Percentiles rank a stretch among this genome's conserved stretches.
phyloP scores from a whole-genome alignment of 2,113 vertebrate species.

The Pelodiscus sinensis region DNA sequence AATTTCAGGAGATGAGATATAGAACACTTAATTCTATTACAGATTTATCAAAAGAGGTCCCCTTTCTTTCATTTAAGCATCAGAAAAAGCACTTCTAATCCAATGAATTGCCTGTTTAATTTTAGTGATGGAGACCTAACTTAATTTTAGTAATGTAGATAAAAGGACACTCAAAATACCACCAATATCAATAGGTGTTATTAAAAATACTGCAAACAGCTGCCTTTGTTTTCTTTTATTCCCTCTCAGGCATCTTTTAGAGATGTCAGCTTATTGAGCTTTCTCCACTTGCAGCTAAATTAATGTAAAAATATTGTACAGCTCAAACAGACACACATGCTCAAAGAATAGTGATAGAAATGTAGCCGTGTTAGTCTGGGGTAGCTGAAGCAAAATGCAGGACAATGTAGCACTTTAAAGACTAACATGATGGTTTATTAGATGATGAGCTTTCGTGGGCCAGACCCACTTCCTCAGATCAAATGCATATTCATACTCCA shows the following conservation, averaged over 20 bases:
- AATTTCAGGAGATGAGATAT: slow-evolving; percentile 55
- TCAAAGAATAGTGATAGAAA: too few species aligned
- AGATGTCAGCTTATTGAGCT: not conserved
- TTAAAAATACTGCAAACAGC: slow-evolving; percentile 45
- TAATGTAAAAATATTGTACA: not conserved
- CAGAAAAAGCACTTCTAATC: slow-evolving; percentile 71
- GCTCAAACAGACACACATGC: not conserved
- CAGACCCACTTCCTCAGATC: too few species aligned
- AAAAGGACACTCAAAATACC: slow-evolving; percentile 62
- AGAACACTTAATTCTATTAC: slow-evolving; percentile 70
- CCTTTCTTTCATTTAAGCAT: slow-evolving; percentile 69
- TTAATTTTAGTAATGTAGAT: slow-evolving; percentile 76
- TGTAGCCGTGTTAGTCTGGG: too few species aligned
- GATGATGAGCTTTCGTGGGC: too few species aligned
- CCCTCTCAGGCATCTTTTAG: slow-evolving; percentile 4
- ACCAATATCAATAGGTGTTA: slow-evolving; percentile 57
- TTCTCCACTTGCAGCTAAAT: slow-evolving; percentile 13
- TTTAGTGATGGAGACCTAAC: slow-evolving; percentile 81
- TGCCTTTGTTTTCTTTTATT: slow-evolving; percentile 19
- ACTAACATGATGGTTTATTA: too few species aligned
- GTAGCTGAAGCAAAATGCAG: too few species aligned
- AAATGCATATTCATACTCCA: not conserved
- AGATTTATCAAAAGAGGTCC: slow-evolving; percentile 71
- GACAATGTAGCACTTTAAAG: too few species aligned
- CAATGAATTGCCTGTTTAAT: slow-evolving; percentile 71